Percentiles rank a stretch among this genome's conserved stretches.
These are phyloP conservation scores for Drosophila atripex DNA, from an alignment of 2,888 invertebrate species.

Conservation along the genomic window DNA sequence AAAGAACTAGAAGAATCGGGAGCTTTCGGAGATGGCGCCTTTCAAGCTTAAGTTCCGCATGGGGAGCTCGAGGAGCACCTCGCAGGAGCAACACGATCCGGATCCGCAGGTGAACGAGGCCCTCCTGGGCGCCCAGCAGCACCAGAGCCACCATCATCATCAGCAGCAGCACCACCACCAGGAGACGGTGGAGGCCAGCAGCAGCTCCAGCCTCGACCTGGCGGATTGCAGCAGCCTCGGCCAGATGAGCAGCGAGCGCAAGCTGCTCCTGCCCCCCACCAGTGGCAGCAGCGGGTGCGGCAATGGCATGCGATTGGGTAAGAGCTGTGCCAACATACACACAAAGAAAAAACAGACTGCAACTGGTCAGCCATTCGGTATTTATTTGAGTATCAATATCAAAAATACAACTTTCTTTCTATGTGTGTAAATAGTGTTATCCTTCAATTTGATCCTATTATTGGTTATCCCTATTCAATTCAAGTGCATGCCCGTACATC, in stretches of 20 bases:
- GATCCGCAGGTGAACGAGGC: constrained; percentile 83
- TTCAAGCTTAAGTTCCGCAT: constrained; percentile 84
- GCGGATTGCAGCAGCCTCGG: constrained; percentile 82
- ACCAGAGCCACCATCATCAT: constrained; percentile 26
- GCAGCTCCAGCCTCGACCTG: constrained; percentile 83
- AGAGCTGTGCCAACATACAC: constrained; percentile 54
- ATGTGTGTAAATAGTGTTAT: not conserved
- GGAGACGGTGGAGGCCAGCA: constrained; percentile 80
- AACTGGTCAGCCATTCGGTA: constrained; percentile 5
- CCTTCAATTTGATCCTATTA: not conserved
- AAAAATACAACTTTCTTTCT: not conserved
- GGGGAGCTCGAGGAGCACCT: constrained; percentile 84
- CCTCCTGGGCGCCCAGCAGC: constrained; percentile 73
- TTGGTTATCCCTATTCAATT: not conserved
- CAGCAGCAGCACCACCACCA: constrained; percentile 51
- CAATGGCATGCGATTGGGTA: constrained; percentile 83
- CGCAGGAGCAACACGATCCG: constrained; percentile 83
- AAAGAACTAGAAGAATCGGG: not conserved
- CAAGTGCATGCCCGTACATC: not conserved
- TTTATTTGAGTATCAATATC: not conserved
- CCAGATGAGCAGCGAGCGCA: constrained; percentile 82
- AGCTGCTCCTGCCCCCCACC: constrained; percentile 76
- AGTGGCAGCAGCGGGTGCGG: constrained; percentile 61
- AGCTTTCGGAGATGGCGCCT: constrained; percentile 81
- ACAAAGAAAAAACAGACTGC: constrained; percentile 11